Percentiles rank a stretch among this genome's conserved stretches.
Evolutionary conservation across 2,113 vertebrate species (phyloP).

Genomic region (Morone saxatilis): DNA sequence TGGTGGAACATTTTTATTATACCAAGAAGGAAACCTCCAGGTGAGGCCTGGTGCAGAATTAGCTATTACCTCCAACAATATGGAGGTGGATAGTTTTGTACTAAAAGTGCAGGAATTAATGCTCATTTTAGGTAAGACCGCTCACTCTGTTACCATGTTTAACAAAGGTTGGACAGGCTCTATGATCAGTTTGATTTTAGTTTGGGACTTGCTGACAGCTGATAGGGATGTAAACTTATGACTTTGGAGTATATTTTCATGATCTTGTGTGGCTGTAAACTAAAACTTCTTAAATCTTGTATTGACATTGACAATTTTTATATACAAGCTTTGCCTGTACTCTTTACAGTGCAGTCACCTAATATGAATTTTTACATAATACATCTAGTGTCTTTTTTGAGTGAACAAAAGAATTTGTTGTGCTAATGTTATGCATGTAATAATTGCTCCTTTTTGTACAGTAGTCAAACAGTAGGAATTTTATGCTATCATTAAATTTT

Average conservation of each 20-base stretch:
- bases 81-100: constrained; percentile 3
- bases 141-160: neutral
- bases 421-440: neutral
- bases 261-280: too few relatives aligned
- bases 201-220: neutral
- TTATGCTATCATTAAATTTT: neutral
- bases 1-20: neutral
- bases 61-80: neutral
- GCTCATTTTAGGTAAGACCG: neutral
- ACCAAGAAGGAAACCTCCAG: neutral
- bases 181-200: neutral
- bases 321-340: neutral
- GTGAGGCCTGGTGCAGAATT: neutral
- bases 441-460: too few relatives aligned
- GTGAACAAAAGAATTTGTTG: too few relatives aligned
- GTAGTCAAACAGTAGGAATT: neutral
- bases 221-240: neutral
- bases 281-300: neutral
- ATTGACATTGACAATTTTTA: neutral
- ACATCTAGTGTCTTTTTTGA: neutral
- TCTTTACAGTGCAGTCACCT: neutral
- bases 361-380: neutral
- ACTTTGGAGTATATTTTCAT: too few relatives aligned
- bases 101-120: neutral
- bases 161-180: neutral